Conservation (phyloP, 1,140 invertebrate species). For the Stenopsyche tienmushanensis region DNA sequence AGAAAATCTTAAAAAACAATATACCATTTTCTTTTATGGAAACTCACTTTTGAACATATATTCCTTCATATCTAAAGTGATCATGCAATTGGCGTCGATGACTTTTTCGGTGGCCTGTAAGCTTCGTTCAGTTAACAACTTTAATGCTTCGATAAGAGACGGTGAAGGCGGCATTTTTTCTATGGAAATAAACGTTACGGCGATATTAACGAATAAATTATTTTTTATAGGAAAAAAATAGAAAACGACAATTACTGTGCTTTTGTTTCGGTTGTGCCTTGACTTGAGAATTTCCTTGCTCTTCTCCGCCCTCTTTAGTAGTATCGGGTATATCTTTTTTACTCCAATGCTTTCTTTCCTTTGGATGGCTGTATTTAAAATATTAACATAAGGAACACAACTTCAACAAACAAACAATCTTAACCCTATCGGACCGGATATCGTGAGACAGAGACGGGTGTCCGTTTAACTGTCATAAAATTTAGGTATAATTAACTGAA, state of each 20-base stretch:
- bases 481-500: too few relatives aligned
- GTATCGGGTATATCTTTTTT: not conserved
- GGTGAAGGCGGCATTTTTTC: conserved; percentile 12
- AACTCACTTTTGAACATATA: conserved; percentile 34
- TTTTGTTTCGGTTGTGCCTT: not conserved
- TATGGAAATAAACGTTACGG: conserved; percentile 10
- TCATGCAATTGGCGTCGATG: conserved; percentile 11
- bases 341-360: not conserved
- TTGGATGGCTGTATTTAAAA: not conserved
- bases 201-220: not conserved
- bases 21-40: too few relatives aligned
- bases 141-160: conserved; percentile 10
- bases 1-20: too few relatives aligned
- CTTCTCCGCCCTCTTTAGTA: not conserved
- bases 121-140: conserved; percentile 18
- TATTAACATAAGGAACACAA: too few relatives aligned
- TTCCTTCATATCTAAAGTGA: conserved; percentile 28
- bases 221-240: not conserved
- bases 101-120: conserved; percentile 7
- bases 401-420: too few relatives aligned
- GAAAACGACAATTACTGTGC: not conserved
- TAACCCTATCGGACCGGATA: too few relatives aligned
- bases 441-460: too few relatives aligned
- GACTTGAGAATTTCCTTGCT: not conserved
- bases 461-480: too few relatives aligned